A percentile compares a stretch with the other conserved stretches of the same genome.
Evolutionary conservation across 1,140 invertebrate species (phyloP).

Genomic region (Metopolophium dirhodum): DNA sequence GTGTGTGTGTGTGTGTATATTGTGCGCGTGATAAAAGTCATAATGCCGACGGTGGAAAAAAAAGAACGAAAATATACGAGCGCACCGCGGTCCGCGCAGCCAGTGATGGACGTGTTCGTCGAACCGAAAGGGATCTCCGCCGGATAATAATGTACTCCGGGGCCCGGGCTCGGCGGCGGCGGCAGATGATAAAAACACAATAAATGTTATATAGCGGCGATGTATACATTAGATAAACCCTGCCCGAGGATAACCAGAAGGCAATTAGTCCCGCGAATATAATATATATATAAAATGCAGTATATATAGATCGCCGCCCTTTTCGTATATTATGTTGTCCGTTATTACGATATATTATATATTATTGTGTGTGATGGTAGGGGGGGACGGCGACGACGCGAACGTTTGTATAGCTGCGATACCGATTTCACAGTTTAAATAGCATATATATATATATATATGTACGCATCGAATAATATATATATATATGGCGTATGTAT

Average conservation of each 20-base stretch:
- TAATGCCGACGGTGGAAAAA: slow-evolving; percentile 19
- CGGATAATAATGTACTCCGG: slow-evolving; percentile 8
- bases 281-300: no score
- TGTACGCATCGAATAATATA: no score
- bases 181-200: slow-evolving; percentile 56
- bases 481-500: not conserved
- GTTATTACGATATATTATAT: not conserved
- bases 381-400: not conserved
- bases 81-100: not conserved
- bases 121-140: slow-evolving; percentile 53
- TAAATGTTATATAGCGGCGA: slow-evolving; percentile 37
- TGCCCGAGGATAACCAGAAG: slow-evolving; percentile 55
- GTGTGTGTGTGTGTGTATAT: not conserved
- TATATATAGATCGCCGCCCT: not conserved
- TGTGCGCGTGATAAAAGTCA: slow-evolving; percentile 50
- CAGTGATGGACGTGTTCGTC: slow-evolving; percentile 54
- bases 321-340: slow-evolving; percentile 7
- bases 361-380: not conserved
- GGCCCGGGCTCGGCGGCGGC: not conserved
- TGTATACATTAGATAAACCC: slow-evolving; percentile 49
- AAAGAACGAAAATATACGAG: slow-evolving; percentile 15
- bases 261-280: slow-evolving; percentile 52
- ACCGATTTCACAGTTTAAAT: slow-evolving; percentile 15
- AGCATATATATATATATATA: no score
- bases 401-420: slow-evolving; percentile 20